Conservation (phyloP, 2,888 invertebrate species). For the Pterostichus madidus region DNA sequence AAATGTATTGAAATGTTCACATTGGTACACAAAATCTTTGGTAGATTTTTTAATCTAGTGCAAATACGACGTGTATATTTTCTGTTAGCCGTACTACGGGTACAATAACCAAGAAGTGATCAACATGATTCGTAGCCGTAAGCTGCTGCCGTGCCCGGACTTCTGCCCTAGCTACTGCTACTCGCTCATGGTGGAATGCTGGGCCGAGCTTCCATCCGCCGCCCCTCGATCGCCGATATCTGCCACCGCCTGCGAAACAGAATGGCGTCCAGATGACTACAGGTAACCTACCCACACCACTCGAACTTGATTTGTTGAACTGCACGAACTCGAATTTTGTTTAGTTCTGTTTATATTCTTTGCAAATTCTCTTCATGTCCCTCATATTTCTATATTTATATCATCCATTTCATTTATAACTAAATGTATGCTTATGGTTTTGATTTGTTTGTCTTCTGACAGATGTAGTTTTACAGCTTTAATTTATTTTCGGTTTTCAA, state of each 20-base stretch:
- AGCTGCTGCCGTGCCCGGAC: constrained; percentile 94
- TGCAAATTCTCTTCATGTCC: constrained; percentile 9
- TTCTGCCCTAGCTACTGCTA: constrained; percentile 96
- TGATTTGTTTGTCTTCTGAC: not conserved
- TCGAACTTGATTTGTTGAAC: constrained; percentile 4
- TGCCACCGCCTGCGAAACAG: constrained; percentile 87
- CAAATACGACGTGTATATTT: constrained; percentile 66
- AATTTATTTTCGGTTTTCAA: constrained; percentile 27
- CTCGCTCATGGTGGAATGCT: constrained; percentile 98
- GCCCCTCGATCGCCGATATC: constrained; percentile 96
- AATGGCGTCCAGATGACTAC: constrained; percentile 71
- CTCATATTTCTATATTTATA: not conserved
- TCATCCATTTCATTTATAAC: not conserved
- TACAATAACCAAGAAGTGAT: constrained; percentile 98
- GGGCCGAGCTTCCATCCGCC: constrained; percentile 94
- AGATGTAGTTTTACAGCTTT: constrained; percentile 20
- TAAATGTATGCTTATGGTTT: not conserved
- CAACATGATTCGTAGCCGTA: constrained; percentile 96
- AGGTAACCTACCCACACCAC: constrained; percentile 28
- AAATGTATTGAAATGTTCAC: no score
- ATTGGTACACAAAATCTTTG: no score
- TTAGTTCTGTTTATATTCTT: constrained; percentile 14
- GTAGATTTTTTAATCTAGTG: no score
- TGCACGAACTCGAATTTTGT: constrained; percentile 53
- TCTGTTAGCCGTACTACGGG: constrained; percentile 91